phyloP scores from a whole-genome alignment of 2,797 vertebrate species.

The Cynopterus sphinx region DNA sequence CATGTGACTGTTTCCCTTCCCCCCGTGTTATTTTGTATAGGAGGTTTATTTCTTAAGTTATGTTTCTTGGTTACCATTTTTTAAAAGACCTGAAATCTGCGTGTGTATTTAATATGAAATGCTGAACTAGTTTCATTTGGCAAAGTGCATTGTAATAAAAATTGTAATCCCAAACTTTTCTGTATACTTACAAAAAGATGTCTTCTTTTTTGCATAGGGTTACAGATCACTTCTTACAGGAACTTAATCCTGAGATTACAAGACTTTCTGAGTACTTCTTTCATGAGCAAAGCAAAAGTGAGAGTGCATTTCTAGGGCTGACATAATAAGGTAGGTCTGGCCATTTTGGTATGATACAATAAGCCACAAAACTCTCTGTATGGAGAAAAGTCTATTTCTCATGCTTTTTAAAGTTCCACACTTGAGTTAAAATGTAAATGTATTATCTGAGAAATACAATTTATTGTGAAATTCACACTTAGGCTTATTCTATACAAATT shows the following conservation, averaged over 20 bases:
- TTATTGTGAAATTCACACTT: background rate
- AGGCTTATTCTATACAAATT: background rate
- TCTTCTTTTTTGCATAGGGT: background rate
- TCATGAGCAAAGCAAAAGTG: background rate
- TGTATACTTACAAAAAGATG: background rate
- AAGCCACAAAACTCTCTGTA: background rate
- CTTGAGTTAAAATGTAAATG: conserved; percentile 33
- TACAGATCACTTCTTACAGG: background rate
- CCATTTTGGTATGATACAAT: background rate
- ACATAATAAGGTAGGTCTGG: background rate
- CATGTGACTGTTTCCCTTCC: conserved; percentile 16
- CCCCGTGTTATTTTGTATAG: conserved; percentile 60
- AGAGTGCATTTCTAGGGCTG: background rate
- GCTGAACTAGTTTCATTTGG: conserved; percentile 26
- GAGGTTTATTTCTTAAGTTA: conserved; percentile 48
- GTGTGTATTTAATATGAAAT: conserved; percentile 32
- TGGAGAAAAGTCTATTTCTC: background rate
- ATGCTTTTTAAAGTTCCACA: background rate
- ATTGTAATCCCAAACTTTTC: background rate
- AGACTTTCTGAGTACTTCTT: background rate
- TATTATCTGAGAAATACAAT: background rate
- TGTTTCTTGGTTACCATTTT: conserved; percentile 58
- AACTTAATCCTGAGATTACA: background rate
- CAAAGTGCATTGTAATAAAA: conserved; percentile 19
- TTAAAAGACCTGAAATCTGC: conserved; percentile 48